Conservation (phyloP, 2,113 vertebrate species). For the Collichthys lucidus region DNA sequence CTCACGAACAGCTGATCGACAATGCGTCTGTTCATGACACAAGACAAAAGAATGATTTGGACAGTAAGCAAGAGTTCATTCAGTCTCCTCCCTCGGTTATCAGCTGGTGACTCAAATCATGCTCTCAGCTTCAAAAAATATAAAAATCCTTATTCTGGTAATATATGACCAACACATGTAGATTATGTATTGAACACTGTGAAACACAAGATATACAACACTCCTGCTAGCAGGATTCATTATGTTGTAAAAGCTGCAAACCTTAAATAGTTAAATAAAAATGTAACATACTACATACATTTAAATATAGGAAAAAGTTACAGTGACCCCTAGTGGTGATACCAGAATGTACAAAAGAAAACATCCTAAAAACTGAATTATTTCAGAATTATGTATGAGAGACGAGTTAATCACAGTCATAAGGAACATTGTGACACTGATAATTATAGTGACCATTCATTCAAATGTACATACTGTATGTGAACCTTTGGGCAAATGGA, state of each 20-base stretch:
- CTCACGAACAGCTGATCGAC: slow-evolving; percentile 10
- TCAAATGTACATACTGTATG: neutral
- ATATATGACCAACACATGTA: neutral
- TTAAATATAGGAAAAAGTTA: neutral
- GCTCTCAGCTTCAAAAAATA: neutral
- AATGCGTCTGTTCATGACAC: neutral
- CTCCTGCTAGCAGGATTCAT: neutral
- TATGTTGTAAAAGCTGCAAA: neutral
- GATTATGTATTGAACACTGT: neutral
- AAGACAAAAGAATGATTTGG: neutral
- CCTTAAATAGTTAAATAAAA: too few species aligned
- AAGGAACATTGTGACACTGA: neutral
- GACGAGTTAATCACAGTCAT: neutral
- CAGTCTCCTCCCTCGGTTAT: neutral
- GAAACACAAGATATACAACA: neutral
- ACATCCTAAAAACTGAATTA: neutral
- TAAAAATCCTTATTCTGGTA: neutral
- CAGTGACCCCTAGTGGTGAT: neutral
- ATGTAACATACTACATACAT: neutral
- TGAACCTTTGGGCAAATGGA: neutral
- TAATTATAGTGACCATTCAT: neutral
- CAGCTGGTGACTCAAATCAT: neutral
- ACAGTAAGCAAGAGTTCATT: neutral
- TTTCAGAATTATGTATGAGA: neutral
- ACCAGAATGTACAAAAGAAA: neutral